A percentile compares a stretch with the other conserved stretches of the same genome.
phyloP scores from a whole-genome alignment of 2,797 vertebrate genomes.

The Thripadectes ignobilis region DNA sequence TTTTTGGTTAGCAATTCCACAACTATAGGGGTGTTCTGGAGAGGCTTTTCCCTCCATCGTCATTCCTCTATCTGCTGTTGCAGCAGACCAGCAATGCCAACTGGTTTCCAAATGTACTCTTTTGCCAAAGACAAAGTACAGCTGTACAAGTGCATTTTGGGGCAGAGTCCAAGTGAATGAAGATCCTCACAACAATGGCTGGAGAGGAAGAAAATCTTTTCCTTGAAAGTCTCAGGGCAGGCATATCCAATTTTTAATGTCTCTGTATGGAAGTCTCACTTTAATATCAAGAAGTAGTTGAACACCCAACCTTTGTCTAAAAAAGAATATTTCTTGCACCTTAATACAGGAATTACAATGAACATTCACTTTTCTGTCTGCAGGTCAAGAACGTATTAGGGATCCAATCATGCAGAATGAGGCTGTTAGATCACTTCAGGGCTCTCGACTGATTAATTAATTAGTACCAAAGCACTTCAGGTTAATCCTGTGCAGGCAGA shows the following conservation, averaged over 20 bases:
- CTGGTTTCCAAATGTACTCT: background rate
- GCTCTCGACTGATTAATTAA: background rate
- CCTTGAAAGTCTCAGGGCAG: background rate
- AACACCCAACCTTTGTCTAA: background rate
- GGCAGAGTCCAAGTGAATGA: background rate
- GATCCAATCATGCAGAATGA: slow-evolving; percentile 10
- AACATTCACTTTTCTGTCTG: background rate
- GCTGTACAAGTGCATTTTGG: background rate
- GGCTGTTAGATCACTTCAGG: slow-evolving; percentile 42
- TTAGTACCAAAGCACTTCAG: slow-evolving; percentile 64
- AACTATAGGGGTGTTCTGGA: background rate
- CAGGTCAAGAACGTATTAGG: background rate
- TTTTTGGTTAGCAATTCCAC: background rate
- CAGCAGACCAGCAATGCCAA: background rate
- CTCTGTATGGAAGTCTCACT: slow-evolving; percentile 67
- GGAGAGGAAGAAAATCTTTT: background rate
- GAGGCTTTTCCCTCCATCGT: background rate
- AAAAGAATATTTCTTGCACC: background rate
- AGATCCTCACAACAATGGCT: background rate
- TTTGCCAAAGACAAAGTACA: background rate
- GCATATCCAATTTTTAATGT: background rate
- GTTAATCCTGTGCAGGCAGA: slow-evolving; percentile 12
- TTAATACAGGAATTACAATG: background rate
- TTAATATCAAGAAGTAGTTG: slow-evolving; percentile 26
- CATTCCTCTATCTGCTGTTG: background rate